Conservation (phyloP, 2,888 invertebrate genomes). For the Plebejus argus region DNA sequence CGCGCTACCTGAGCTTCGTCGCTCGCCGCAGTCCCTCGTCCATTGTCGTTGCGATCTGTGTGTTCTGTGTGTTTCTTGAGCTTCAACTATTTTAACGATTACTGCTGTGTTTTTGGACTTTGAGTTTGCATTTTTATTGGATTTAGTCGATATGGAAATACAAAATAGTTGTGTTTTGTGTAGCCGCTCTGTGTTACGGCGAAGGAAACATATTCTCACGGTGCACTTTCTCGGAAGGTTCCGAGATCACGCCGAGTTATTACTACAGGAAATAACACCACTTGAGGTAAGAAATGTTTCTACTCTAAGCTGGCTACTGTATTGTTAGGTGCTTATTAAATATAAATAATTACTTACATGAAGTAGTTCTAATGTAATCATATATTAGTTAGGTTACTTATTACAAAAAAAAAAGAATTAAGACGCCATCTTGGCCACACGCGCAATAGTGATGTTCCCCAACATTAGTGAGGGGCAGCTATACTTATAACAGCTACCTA, state of each 20-base stretch:
- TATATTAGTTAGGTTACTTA: no score
- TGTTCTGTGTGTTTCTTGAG: slow-evolving; percentile 6
- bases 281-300: slow-evolving; percentile 35
- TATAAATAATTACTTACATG: no score
- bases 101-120: slow-evolving; percentile 7
- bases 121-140: slow-evolving; percentile 12
- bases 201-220: slow-evolving; percentile 28
- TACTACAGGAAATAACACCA: slow-evolving; percentile 41
- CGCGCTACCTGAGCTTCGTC: slow-evolving; percentile 4
- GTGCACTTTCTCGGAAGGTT: slow-evolving; percentile 36
- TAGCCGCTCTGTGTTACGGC: slow-evolving; percentile 27
- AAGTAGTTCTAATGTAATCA: no score
- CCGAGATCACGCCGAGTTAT: slow-evolving; percentile 36
- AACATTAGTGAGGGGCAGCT: no score
- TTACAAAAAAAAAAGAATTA: no score
- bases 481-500: no score
- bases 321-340: no score
- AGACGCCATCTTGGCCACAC: no score
- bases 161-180: slow-evolving; percentile 31
- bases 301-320: no score
- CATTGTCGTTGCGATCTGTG: slow-evolving; percentile 26
- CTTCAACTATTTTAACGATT: slow-evolving; percentile 4
- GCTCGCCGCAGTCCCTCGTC: slow-evolving; percentile 28
- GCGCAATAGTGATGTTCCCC: no score
- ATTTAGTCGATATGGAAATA: slow-evolving; percentile 30